Evolutionary conservation across 2,888 invertebrate genomes (phyloP).

Genomic region (Scaptomyza tumidula): DNA sequence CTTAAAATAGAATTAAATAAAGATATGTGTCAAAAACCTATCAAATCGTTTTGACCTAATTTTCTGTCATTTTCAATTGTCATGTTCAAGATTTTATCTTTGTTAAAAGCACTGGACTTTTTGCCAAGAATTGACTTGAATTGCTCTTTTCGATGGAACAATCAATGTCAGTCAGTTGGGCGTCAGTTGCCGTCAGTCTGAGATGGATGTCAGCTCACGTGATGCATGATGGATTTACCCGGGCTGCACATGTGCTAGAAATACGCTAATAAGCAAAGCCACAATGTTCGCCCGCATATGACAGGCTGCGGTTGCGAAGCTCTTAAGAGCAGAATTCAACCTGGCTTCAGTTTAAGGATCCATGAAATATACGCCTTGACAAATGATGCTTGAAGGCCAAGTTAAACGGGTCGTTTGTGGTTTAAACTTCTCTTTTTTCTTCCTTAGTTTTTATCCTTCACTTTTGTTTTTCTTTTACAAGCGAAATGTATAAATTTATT

Average conservation of each 20-base stretch:
- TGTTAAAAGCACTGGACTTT: conserved; percentile 31
- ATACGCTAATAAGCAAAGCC: conserved; percentile 51
- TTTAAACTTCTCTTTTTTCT: neutral
- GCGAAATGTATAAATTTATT: conserved; percentile 61
- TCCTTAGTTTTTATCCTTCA: neutral
- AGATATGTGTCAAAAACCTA: too few species aligned
- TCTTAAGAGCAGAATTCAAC: conserved; percentile 13
- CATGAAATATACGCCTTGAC: conserved; percentile 59
- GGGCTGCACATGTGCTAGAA: conserved; percentile 27
- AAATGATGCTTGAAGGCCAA: conserved; percentile 63
- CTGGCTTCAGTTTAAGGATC: conserved; percentile 39
- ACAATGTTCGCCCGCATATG: conserved; percentile 8
- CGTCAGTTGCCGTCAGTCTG: conserved; percentile 29
- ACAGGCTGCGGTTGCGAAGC: conserved; percentile 7
- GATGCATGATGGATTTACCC: conserved; percentile 47
- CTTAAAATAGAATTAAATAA: too few species aligned
- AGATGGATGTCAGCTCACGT: conserved; percentile 26
- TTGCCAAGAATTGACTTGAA: conserved; percentile 29
- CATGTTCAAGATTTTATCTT: too few species aligned
- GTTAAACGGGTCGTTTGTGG: conserved; percentile 53
- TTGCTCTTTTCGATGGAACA: conserved; percentile 28
- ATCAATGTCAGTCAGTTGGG: conserved; percentile 66
- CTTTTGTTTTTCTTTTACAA: conserved; percentile 11
- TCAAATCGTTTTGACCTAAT: too few species aligned
- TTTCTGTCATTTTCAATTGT: too few species aligned